Evolutionary conservation across 2,113 vertebrate species (phyloP).

Genomic region (Siniperca chuatsi): DNA sequence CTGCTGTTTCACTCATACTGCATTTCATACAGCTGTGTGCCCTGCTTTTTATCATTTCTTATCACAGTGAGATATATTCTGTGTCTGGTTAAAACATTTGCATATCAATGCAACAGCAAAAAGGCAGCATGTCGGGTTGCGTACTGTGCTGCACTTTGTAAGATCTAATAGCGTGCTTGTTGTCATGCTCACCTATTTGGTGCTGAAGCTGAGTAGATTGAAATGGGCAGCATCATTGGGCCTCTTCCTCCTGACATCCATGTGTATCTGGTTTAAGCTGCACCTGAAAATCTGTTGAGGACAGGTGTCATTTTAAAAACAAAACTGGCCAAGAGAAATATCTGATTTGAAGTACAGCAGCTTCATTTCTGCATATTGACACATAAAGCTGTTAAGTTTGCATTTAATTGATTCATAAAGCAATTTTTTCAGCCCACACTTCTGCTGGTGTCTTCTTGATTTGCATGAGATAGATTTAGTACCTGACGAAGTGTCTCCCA

Average conservation of each 20-base stretch:
- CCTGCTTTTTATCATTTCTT: background rate
- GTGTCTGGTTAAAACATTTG: background rate
- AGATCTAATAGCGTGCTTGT: background rate
- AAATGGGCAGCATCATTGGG: conserved; percentile 75
- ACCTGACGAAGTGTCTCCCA: conserved; percentile 51
- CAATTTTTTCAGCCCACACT: conserved; percentile 31
- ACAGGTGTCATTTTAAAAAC: background rate
- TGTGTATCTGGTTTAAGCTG: conserved; percentile 47
- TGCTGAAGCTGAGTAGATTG: conserved; percentile 40
- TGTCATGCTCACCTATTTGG: conserved; percentile 67
- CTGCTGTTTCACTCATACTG: background rate
- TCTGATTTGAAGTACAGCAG: background rate
- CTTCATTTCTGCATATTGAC: background rate
- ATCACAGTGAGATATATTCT: background rate
- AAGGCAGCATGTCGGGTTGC: background rate
- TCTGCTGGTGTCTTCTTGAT: conserved; percentile 1
- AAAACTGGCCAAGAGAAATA: background rate
- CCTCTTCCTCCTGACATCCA: conserved; percentile 60
- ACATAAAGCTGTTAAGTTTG: background rate
- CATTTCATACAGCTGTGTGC: background rate
- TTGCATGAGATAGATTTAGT: background rate
- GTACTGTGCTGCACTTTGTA: background rate
- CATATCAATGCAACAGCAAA: too few relatives aligned
- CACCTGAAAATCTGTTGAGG: conserved; percentile 28
- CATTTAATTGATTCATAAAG: background rate